Evolutionary conservation across 2,113 vertebrate species (phyloP), one percentile per base, ranked within the genome.

Genomic region (Cyprinus carpio): DNA sequence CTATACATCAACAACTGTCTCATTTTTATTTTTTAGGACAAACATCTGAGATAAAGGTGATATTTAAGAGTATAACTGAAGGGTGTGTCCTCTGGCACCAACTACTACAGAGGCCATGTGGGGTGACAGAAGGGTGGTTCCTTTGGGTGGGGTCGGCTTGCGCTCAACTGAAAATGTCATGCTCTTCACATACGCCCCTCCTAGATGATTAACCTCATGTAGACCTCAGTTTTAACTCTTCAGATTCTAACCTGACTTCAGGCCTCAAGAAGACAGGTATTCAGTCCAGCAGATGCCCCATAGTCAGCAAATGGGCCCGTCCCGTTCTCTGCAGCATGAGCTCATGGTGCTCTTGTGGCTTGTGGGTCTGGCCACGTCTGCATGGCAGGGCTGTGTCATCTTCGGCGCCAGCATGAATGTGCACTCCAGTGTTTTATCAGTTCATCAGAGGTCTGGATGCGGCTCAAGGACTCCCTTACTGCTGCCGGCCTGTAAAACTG

Each of bases 401-500:
- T 79, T 60, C 27, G 54, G 76, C 51, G 76, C 76, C 76, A 79
- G 51, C 10, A 20, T 79, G 76, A 79, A 54, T 60, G 29, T 6
- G 23, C 29, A 31, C 54, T 58, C 54, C 76, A 78, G 76, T 60
- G 76, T 60, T 79, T 79, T 79, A 79, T 79, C 76, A 79, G 76
- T 79, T 79, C 76, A 79, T 79, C 76, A 79, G 76, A 79, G 31
- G 76, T 79, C 76, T 79, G 76, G 54, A 79, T 37, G 51, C 20
- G 8, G 51, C 76, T 79, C 76, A 56, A 79, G 51, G 74, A n/a
- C 23, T 46, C 20, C 37, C 72, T 25, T 49, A 46, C 40, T 49
- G 37, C 37, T 74, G 40, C 40, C 6, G 20, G 75, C 25, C 51
- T 37, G 76, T 79, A 60, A 60, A 79, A 60, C 76, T 56, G 51